Base-by-base conservation (phyloP, 2,888 invertebrate species). In the Lochmaea crataegi region DNA sequence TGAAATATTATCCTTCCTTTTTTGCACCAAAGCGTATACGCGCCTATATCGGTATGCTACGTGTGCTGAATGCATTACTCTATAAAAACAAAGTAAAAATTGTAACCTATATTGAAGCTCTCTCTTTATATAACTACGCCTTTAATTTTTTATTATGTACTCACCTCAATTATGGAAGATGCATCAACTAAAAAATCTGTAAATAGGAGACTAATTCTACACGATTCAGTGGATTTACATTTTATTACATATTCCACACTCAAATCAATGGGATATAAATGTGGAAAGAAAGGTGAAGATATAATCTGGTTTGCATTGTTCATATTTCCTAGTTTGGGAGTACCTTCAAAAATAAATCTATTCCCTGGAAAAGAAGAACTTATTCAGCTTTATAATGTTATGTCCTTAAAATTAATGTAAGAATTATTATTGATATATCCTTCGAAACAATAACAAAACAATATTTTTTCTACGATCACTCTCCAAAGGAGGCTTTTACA, bases 251-350 rank as follows among this genome's bases (percentile, higher is more conserved):
- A 91, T 81, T 93, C 92, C 70, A 90, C 87, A 57, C 90, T 90
- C 79, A 92, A 88, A 82, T 93, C 93, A 53, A 90, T 87, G 0
- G 92, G 91, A 85, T 93, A 93, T 14, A 89, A 87, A 77, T 90
- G 87, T 0, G 93, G 93, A 79, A 93, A 93, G 82, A 91, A 92
- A 1, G 93, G 93, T 0, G 92, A 92, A 0, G 89, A 89, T 68
- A 93, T 86, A 57, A 88, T 86, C 67, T 91, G 91, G 12, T 88
- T 84, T 65, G 80, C 84, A 82, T 86, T 80, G 82, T 88, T 87
- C 81, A 87, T 82, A 51, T 79, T 80, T 11, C 76, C 78, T 42
- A 85, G 82, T 72, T 83, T 86, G 18, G 89, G 88, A 64, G 86
- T 86, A 22, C 89, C 90, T 74, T 86, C 87, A 11, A 90, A 85